Conservation (phyloP, 2,888 invertebrate species). For the Nomada goodeniana region DNA sequence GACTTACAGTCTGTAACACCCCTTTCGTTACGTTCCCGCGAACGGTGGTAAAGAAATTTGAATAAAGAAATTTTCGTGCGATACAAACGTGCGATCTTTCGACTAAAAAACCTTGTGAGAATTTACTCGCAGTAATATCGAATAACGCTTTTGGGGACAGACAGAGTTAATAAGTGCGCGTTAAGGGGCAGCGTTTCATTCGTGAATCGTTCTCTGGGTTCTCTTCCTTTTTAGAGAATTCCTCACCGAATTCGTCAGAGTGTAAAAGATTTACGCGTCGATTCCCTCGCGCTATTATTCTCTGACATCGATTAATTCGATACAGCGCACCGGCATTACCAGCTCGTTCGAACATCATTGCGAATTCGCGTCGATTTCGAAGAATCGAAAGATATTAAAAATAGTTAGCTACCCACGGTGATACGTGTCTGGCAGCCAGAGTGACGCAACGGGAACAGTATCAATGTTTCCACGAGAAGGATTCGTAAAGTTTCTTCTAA, state of each 20-base stretch:
- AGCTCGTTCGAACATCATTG: neutral
- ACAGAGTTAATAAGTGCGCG: neutral
- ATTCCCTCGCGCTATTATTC: neutral
- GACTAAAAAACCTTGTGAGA: too few species aligned
- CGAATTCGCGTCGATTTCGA: conserved; percentile 12
- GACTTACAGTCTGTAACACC: neutral
- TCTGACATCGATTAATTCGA: neutral
- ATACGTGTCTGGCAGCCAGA: neutral
- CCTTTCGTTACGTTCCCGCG: conserved; percentile 1
- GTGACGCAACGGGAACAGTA: neutral
- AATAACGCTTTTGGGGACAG: too few species aligned
- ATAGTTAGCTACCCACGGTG: neutral
- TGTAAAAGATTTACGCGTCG: neutral
- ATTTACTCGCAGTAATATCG: too few species aligned
- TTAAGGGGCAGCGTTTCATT: neutral
- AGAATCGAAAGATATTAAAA: conserved; percentile 15
- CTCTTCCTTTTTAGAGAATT: neutral
- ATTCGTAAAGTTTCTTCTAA: too few species aligned
- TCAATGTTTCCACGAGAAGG: neutral
- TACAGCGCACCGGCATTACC: neutral
- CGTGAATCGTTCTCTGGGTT: neutral
- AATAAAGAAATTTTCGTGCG: too few species aligned
- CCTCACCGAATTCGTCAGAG: neutral
- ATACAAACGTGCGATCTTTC: too few species aligned
- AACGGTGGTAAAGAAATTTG: neutral